Percentiles rank a stretch among this genome's conserved stretches.
These are phyloP conservation scores for Siniperca scherzeri DNA, from an alignment of 2,797 vertebrate genomes.

Conservation along the genomic window DNA sequence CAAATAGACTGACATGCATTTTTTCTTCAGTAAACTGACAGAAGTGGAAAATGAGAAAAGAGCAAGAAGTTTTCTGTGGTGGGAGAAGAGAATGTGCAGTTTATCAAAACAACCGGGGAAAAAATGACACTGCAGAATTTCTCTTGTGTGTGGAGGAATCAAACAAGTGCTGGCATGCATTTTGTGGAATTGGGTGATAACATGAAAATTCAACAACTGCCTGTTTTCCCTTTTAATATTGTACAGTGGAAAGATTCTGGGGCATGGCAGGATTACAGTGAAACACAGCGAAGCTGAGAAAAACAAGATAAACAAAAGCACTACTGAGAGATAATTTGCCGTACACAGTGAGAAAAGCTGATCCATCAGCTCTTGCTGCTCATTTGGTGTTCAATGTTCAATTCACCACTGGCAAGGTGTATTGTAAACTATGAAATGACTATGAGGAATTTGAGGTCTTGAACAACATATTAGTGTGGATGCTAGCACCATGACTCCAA, in stretches of 20 bases:
- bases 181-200: conserved; percentile 41
- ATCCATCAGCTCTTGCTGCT: conserved; percentile 22
- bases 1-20: conserved; percentile 19
- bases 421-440: neutral
- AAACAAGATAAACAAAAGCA: conserved; percentile 44
- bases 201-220: conserved; percentile 46
- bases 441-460: neutral
- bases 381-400: neutral
- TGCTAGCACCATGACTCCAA: conserved; percentile 1
- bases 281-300: conserved; percentile 12
- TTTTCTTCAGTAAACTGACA: conserved; percentile 21
- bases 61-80: conserved; percentile 17
- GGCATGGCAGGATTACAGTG: conserved; percentile 27
- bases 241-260: conserved; percentile 28
- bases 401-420: neutral
- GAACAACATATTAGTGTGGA: neutral
- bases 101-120: conserved; percentile 28
- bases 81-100: conserved; percentile 19
- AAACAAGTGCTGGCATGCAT: conserved; percentile 29
- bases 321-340: conserved; percentile 27
- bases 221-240: conserved; percentile 24
- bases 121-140: conserved; percentile 19
- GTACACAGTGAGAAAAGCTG: conserved; percentile 5
- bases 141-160: conserved; percentile 16
- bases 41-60: conserved; percentile 16